Percentiles rank a stretch among this genome's conserved stretches.
phyloP scores from a whole-genome alignment of 2,797 vertebrate genomes.

The Megaceryle alcyon region DNA sequence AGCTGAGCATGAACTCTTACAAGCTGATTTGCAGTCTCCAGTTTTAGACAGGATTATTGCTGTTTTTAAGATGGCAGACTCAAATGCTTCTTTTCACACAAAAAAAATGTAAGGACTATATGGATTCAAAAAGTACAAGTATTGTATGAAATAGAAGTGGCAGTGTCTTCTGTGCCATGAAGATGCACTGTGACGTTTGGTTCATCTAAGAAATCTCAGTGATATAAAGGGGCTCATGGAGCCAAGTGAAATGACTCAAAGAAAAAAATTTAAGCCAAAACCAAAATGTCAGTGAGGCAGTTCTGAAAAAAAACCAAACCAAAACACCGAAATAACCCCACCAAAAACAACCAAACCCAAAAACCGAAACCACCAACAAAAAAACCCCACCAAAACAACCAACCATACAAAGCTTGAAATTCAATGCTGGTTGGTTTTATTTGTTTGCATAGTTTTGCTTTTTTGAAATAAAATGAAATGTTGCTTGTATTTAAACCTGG shows the following conservation, averaged over 20 bases:
- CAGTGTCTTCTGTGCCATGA: background rate
- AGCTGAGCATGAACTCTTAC: background rate
- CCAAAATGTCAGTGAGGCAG: background rate
- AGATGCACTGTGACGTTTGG: rapidly evolving
- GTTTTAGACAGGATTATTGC: background rate
- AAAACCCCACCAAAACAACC: too few relatives aligned
- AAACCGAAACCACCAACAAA: too few relatives aligned
- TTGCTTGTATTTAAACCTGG: background rate
- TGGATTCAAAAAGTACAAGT: background rate
- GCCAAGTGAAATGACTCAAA: background rate
- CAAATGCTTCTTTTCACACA: background rate
- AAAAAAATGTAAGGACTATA: background rate
- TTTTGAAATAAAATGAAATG: background rate
- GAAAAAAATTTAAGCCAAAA: background rate
- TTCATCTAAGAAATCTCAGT: background rate
- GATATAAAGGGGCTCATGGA: background rate
- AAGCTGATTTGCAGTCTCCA: background rate
- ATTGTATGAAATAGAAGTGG: background rate
- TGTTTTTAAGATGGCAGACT: background rate
- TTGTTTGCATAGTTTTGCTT: background rate
- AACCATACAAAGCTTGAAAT: too few relatives aligned
- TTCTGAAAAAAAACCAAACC: background rate
- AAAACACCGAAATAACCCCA: too few relatives aligned
- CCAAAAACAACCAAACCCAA: too few relatives aligned
- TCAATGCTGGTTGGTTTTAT: too few relatives aligned